Percentiles rank a stretch among this genome's conserved stretches.
These are phyloP conservation scores for Macropis europaea DNA, from an alignment of 2,888 invertebrate species.

Conservation along the genomic window DNA sequence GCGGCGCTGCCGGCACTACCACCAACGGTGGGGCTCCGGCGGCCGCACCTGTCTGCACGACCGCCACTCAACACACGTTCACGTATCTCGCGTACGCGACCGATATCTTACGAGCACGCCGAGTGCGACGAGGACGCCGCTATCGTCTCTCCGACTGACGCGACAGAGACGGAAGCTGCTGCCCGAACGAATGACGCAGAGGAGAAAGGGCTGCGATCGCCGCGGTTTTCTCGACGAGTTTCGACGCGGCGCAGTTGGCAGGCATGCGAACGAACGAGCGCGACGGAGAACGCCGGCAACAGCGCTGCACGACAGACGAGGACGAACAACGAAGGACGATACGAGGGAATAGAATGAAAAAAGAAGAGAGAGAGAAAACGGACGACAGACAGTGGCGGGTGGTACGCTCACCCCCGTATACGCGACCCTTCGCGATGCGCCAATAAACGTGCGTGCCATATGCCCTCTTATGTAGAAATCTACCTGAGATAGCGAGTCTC, in stretches of 20 bases:
- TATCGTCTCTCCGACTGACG: neutral
- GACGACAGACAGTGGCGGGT: slow-evolving; percentile 50
- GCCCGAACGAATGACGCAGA: slow-evolving; percentile 30
- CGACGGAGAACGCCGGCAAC: slow-evolving; percentile 24
- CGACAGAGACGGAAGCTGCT: slow-evolving; percentile 14
- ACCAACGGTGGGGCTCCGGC: slow-evolving; percentile 65
- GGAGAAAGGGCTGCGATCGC: slow-evolving; percentile 23
- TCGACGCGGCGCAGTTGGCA: slow-evolving; percentile 49
- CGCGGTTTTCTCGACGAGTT: slow-evolving; percentile 41
- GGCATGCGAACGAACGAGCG: slow-evolving; percentile 55
- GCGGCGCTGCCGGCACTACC: slow-evolving; percentile 64
- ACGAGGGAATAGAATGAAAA: slow-evolving; percentile 35
- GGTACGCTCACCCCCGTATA: slow-evolving; percentile 61
- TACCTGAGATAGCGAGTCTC: slow-evolving; percentile 35
- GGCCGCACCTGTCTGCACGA: slow-evolving; percentile 72
- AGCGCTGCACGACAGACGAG: slow-evolving; percentile 25
- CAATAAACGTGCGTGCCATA: slow-evolving; percentile 47
- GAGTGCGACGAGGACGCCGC: slow-evolving; percentile 21
- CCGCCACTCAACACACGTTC: slow-evolving; percentile 58
- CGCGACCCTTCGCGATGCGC: slow-evolving; percentile 52
- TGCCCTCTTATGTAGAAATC: slow-evolving; percentile 46
- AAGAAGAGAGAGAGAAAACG: slow-evolving; percentile 29
- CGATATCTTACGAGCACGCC: slow-evolving; percentile 24
- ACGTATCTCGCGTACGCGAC: slow-evolving; percentile 15
- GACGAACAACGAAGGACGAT: slow-evolving; percentile 38